Evolutionary conservation across 2,113 vertebrate genomes (phyloP).

Genomic region (Ia io): DNA sequence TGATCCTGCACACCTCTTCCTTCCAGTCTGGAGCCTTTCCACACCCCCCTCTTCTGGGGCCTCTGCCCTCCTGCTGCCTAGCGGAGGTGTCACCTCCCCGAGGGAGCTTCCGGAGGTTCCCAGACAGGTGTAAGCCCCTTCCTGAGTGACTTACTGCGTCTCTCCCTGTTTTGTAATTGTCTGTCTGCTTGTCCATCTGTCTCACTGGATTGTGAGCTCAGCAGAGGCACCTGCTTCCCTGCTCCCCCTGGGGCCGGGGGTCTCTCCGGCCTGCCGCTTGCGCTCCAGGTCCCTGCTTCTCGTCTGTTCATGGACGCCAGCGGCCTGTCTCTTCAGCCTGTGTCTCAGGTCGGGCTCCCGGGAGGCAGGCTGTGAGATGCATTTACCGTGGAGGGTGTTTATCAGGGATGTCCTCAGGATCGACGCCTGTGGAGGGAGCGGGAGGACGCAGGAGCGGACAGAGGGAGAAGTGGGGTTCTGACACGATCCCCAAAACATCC

Average conservation of each 20-base stretch:
- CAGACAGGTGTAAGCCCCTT: neutral
- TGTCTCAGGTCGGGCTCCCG: neutral
- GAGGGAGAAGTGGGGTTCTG: neutral
- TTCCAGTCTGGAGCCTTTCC: neutral
- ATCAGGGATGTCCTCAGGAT: neutral
- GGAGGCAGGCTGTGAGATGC: neutral
- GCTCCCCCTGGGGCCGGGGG: neutral
- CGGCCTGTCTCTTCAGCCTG: neutral
- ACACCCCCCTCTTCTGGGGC: neutral
- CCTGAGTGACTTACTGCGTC: neutral
- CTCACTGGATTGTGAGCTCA: neutral
- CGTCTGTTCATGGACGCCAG: neutral
- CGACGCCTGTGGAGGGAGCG: neutral
- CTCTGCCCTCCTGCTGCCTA: neutral
- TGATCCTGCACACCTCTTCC: no score
- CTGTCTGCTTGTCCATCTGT: neutral
- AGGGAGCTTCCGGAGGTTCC: neutral
- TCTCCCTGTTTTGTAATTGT: neutral
- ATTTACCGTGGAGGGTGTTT: neutral
- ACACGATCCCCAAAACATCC: neutral
- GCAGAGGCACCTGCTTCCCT: neutral
- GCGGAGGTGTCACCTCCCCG: neutral
- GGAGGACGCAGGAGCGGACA: neutral
- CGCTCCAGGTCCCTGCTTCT: neutral
- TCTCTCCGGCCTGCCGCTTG: no score